phyloP scores from a whole-genome alignment of 2,797 vertebrate genomes.

The Thaleichthys pacificus region DNA sequence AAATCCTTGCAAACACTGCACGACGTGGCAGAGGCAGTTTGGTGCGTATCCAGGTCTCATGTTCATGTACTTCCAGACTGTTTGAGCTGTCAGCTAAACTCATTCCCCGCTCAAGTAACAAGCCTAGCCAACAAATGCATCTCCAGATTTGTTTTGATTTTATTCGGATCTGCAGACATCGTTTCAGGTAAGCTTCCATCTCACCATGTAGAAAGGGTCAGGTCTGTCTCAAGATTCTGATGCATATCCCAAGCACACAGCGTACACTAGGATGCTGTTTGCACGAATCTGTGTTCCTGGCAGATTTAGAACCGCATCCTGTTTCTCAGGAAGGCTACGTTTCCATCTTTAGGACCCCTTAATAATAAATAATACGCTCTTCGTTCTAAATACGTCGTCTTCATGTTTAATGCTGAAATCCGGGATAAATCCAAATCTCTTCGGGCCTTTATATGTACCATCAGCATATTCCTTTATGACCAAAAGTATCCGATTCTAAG shows the following conservation, averaged over 20 bases:
- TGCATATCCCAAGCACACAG: too few species aligned
- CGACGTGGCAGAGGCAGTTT: slow-evolving; percentile 39
- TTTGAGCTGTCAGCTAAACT: slow-evolving; percentile 37
- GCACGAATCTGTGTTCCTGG: too few species aligned
- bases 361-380: neutral
- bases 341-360: neutral
- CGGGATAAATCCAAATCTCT: neutral
- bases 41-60: slow-evolving; percentile 53
- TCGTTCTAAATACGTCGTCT: neutral
- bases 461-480: slow-evolving; percentile 25
- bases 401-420: neutral
- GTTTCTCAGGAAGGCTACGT: slow-evolving; percentile 2
- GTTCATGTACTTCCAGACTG: slow-evolving; percentile 43
- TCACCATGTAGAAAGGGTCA: too few species aligned
- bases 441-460: slow-evolving; percentile 10
- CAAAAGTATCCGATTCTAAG: slow-evolving; percentile 35
- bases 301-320: too few species aligned
- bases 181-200: too few species aligned
- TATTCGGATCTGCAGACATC: too few species aligned
- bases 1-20: slow-evolving; percentile 48
- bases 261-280: too few species aligned
- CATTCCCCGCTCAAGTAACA: slow-evolving; percentile 41
- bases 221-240: too few species aligned
- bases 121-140: slow-evolving; percentile 30
- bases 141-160: slow-evolving; percentile 37